Evolutionary conservation across 2,797 vertebrate genomes (phyloP).

Genomic region (Pelodytes ibericus): DNA sequence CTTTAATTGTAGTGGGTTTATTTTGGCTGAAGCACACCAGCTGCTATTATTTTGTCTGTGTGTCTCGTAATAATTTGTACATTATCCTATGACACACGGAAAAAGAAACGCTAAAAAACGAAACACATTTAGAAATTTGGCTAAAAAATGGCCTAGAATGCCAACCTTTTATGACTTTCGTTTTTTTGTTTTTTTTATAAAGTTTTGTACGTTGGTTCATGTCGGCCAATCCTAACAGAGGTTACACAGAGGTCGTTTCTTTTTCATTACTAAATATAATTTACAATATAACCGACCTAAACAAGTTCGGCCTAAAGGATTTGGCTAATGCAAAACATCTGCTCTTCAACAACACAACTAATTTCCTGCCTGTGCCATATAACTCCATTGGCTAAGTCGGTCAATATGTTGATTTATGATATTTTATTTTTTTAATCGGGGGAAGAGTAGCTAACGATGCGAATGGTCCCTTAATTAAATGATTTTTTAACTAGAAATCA

Average conservation of each 20-base stretch:
- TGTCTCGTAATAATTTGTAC: slow-evolving; percentile 74
- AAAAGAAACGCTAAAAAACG: too few species aligned
- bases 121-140: slow-evolving; percentile 66
- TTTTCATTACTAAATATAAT: slow-evolving; percentile 85
- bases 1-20: slow-evolving; percentile 67
- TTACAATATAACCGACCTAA: slow-evolving; percentile 86
- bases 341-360: slow-evolving; percentile 82
- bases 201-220: slow-evolving; percentile 73
- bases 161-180: slow-evolving; percentile 76
- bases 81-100: slow-evolving; percentile 74
- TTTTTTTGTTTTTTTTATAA: slow-evolving; percentile 76
- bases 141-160: slow-evolving; percentile 38
- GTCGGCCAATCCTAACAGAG: slow-evolving; percentile 74
- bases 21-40: slow-evolving; percentile 65
- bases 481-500: too few species aligned
- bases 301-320: slow-evolving; percentile 83
- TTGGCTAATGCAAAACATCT: slow-evolving; percentile 92
- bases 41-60: slow-evolving; percentile 61
- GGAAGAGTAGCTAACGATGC: not conserved
- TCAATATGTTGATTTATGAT: slow-evolving; percentile 63
- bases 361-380: slow-evolving; percentile 75
- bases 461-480: not conserved
- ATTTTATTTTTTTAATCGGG: slow-evolving; percentile 58
- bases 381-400: slow-evolving; percentile 72
- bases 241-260: slow-evolving; percentile 82